These are phyloP conservation scores for Apus apus DNA, from an alignment of 2,113 vertebrate species.

Conservation along the genomic window DNA sequence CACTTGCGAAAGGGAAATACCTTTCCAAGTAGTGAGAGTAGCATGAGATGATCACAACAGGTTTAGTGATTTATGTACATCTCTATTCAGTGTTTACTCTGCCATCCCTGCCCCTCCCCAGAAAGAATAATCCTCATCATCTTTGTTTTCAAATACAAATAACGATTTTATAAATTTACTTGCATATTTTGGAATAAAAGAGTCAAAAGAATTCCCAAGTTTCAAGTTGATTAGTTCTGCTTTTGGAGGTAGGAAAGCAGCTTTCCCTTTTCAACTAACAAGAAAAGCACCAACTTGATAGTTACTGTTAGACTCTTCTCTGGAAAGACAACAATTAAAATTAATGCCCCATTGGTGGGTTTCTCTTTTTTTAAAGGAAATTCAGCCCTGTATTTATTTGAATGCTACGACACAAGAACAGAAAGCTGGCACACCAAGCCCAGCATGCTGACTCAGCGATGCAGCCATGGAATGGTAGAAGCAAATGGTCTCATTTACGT, in stretches of 20 bases:
- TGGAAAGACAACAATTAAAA: neutral
- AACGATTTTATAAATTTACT: neutral
- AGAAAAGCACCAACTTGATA: neutral
- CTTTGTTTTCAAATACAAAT: neutral
- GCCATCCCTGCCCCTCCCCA: too few species aligned
- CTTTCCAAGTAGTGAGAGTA: neutral
- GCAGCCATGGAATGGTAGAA: slow-evolving; percentile 95
- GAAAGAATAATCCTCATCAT: neutral
- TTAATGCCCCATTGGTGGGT: slow-evolving; percentile 60
- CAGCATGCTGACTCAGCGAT: slow-evolving; percentile 95
- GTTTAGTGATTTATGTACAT: neutral
- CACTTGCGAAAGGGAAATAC: neutral
- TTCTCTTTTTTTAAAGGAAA: slow-evolving; percentile 83
- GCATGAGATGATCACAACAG: neutral
- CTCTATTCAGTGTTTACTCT: neutral
- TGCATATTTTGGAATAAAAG: neutral
- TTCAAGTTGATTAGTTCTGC: neutral
- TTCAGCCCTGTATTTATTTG: slow-evolving; percentile 92
- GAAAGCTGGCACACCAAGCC: slow-evolving; percentile 95
- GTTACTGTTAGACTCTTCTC: slow-evolving; percentile 32
- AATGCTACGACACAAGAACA: slow-evolving; percentile 95
- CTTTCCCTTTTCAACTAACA: slow-evolving; percentile 11
- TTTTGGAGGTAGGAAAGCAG: neutral
- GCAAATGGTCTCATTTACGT: slow-evolving; percentile 94
- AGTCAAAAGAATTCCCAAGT: neutral